Conservation (phyloP, 1,140 invertebrate species). For the Eurosta solidaginis region DNA sequence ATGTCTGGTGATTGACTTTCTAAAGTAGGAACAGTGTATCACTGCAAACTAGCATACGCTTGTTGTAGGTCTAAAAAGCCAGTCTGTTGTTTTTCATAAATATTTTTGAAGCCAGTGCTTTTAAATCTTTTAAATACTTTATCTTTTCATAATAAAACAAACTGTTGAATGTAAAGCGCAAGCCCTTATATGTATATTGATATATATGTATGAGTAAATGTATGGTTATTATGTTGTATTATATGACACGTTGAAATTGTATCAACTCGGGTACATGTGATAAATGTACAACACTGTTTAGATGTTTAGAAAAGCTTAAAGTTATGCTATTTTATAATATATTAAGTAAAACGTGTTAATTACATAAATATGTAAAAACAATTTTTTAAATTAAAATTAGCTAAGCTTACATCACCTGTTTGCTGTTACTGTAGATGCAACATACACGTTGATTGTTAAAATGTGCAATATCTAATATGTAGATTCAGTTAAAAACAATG, state of each 20-base stretch:
- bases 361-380: neutral
- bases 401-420: constrained; percentile 6
- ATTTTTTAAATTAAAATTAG: neutral
- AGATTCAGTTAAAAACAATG: neutral
- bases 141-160: constrained; percentile 1
- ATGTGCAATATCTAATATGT: constrained; percentile 1
- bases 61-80: neutral
- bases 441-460: neutral
- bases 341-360: neutral
- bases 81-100: neutral
- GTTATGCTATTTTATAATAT: constrained; percentile 17
- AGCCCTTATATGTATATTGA: neutral
- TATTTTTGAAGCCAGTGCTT: neutral
- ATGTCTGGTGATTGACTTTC: neutral
- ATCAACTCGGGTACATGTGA: constrained; percentile 30
- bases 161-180: constrained; percentile 19
- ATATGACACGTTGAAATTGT: neutral
- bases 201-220: neutral
- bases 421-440: neutral
- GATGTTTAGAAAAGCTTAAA: neutral
- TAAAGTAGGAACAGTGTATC: neutral
- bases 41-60: too few relatives aligned
- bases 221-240: neutral
- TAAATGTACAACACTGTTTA: constrained; percentile 33
- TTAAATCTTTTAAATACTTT: neutral